Evolutionary conservation across 2,797 vertebrate genomes (phyloP), one percentile per base, ranked within the genome.

Genomic region (Sebastes itinus): DNA sequence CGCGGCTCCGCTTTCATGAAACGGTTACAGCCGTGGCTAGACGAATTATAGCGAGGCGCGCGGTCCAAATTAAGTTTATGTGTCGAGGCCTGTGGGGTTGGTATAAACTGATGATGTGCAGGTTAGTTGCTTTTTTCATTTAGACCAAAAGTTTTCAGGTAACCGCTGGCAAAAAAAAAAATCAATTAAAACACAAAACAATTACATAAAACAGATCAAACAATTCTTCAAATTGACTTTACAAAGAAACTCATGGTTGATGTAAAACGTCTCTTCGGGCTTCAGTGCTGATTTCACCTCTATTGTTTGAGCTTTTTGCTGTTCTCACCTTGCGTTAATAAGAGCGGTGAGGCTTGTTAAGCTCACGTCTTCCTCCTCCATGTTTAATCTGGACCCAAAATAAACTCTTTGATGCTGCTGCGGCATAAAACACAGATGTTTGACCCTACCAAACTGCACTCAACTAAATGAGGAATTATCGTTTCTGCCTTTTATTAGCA

Each of bases 401-500:
- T 77, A 87, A 80, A 87, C 78, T 78, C 67, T 90, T 87, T 90
- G 84, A 89, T 84, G 80, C 63, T 68, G 77, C 71, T 54, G 63
- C 11, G 5, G 46, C 4, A 12, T 12, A 38, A 66, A 72, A 85
- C 68, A 79, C 23, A 77, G 49, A 82, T 60, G 18, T 72, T 18
- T 56, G 12, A 77, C 68, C 38, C 72, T 42, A 72, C 73, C 55
- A 74, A 72, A 81, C 73, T 73, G 75, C 58, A 46, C 54, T 75
- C 33, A 74, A 77, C 65, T 77, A 58, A 75, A 55, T 49, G 55
- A 59, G 35, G 64, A 64, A 59, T 76, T 62, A 54, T 64, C 62
- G 62, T 72, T 81, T 69, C 52, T 77, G 56, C 22, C 8, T 85
- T 80, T 74, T 62, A 80, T 80, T 49, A 65, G 33, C 14, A 62